A percentile compares a stretch with the other conserved stretches of the same genome.
Evolutionary conservation across 2,797 vertebrate species (phyloP).

Genomic region (Sebastes flavidus): DNA sequence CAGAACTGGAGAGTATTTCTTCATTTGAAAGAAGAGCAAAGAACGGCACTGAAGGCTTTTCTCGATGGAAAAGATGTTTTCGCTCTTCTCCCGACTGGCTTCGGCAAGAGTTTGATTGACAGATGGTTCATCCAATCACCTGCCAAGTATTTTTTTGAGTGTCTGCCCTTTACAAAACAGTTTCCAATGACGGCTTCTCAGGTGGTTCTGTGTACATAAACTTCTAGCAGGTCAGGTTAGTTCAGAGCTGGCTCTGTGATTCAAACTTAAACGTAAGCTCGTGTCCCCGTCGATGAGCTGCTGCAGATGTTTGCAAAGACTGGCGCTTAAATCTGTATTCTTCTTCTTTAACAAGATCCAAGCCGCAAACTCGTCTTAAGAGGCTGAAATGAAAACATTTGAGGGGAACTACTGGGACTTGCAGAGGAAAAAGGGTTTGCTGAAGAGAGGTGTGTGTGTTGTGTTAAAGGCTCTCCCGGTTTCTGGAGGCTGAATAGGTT

Average conservation of each 20-base stretch:
- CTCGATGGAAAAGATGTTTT: too few relatives aligned
- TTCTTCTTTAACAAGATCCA: neutral
- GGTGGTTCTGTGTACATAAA: neutral
- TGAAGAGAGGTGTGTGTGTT: neutral
- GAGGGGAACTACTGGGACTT: neutral
- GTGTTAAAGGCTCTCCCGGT: neutral
- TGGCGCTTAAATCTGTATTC: neutral
- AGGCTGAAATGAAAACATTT: neutral
- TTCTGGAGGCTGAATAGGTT: slow-evolving; percentile 17
- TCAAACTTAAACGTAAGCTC: neutral
- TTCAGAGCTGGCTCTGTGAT: neutral
- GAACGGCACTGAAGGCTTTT: too few relatives aligned
- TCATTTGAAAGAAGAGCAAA: too few relatives aligned
- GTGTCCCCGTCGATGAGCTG: neutral
- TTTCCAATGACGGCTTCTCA: neutral
- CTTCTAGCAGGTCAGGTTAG: neutral
- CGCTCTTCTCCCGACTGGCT: too few relatives aligned
- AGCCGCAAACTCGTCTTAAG: neutral
- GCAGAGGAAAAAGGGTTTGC: neutral
- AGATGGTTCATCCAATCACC: too few relatives aligned
- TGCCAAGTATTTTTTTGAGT: too few relatives aligned
- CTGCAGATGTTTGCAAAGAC: neutral
- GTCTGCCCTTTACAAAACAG: too few relatives aligned
- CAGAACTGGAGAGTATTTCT: too few relatives aligned
- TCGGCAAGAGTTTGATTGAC: too few relatives aligned